Conservation (phyloP, 2,888 invertebrate species). For the Smittia aterrima region DNA sequence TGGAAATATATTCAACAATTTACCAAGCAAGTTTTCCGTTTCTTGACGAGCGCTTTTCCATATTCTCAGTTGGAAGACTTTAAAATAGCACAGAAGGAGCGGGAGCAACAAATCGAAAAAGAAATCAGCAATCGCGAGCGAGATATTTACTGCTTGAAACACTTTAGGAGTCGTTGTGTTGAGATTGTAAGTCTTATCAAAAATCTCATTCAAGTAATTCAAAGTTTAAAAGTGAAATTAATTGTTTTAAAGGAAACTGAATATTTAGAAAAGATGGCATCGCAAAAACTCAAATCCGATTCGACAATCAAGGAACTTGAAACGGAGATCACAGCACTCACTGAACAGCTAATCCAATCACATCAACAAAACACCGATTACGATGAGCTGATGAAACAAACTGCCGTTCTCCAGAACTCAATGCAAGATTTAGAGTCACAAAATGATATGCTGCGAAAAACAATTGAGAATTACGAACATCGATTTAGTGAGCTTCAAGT, state of each 20-base stretch:
- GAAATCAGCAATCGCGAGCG: constrained; percentile 36
- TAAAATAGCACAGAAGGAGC: constrained; percentile 36
- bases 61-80: constrained; percentile 30
- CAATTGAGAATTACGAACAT: constrained; percentile 44
- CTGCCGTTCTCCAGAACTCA: constrained; percentile 44
- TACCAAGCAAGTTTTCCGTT: too few relatives aligned
- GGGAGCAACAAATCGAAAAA: constrained; percentile 33
- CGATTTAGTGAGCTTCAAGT: constrained; percentile 37
- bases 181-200: constrained; percentile 33
- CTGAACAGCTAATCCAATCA: constrained; percentile 35
- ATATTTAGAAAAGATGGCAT: constrained; percentile 35
- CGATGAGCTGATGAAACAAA: constrained; percentile 39
- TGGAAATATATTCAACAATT: not conserved
- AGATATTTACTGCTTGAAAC: constrained; percentile 31
- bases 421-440: constrained; percentile 47
- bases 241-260: constrained; percentile 26
- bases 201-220: too few relatives aligned
- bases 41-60: not conserved
- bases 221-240: too few relatives aligned
- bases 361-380: constrained; percentile 19
- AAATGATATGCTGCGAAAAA: constrained; percentile 47
- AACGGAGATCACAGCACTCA: constrained; percentile 32
- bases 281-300: constrained; percentile 31
- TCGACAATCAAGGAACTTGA: constrained; percentile 38
- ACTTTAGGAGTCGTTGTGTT: constrained; percentile 33